phyloP scores from a whole-genome alignment of 2,888 invertebrate species.

The Cancer borealis region DNA sequence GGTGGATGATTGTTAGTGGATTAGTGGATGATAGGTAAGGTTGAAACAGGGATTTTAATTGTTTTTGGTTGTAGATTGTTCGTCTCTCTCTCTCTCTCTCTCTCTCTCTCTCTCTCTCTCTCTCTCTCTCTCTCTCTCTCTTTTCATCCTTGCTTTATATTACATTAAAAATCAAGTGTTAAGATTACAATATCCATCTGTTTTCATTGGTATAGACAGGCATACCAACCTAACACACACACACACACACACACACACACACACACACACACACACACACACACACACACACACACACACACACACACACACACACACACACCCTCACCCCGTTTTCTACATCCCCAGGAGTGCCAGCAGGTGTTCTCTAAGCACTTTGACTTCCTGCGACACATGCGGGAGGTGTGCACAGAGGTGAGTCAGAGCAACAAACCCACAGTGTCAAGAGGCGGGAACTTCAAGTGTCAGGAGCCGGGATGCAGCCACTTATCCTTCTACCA shows the following conservation, averaged over 20 bases:
- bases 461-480: constrained; percentile 75
- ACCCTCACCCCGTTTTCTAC: background rate
- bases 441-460: constrained; percentile 66
- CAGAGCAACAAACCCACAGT: constrained; percentile 61
- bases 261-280: background rate
- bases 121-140: too few species aligned
- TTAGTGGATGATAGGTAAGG: too few species aligned
- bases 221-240: background rate
- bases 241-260: too few species aligned
- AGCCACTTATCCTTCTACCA: constrained; percentile 74
- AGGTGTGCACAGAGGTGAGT: constrained; percentile 67
- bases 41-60: too few species aligned
- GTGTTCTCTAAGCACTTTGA: constrained; percentile 71
- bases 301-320: too few species aligned
- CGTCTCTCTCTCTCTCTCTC: too few species aligned
- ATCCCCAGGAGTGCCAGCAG: constrained; percentile 68
- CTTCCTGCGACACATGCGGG: constrained; percentile 66
- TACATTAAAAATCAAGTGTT: too few species aligned
- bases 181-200: too few species aligned
- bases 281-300: background rate
- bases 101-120: too few species aligned
- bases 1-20: background rate
- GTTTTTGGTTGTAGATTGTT: too few species aligned
- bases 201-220: too few species aligned
- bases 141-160: too few species aligned